Percentiles rank a stretch among this genome's conserved stretches.
These are phyloP conservation scores for Pagetopsis macropterus DNA, from an alignment of 2,797 vertebrate genomes.

Conservation along the genomic window DNA sequence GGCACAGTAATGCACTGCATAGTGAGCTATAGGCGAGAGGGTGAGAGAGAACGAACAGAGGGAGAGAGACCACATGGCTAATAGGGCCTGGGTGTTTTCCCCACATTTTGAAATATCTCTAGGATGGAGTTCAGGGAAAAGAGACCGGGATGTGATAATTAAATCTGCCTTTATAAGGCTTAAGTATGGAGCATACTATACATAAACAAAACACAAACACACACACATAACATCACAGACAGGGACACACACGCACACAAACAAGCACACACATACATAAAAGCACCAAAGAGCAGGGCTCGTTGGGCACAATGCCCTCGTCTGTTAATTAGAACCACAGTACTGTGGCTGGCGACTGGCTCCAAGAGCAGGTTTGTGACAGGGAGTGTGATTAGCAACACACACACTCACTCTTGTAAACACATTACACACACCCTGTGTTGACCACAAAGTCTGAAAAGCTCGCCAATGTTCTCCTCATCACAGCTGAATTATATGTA, in stretches of 20 bases:
- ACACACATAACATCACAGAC: constrained; percentile 11
- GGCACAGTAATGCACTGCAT: constrained; percentile 55
- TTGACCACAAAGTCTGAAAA: constrained; percentile 75
- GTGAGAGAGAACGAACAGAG: constrained; percentile 21
- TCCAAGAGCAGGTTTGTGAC: constrained; percentile 79
- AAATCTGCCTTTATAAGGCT: constrained; percentile 56
- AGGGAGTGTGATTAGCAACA: constrained; percentile 80
- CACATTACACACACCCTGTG: constrained; percentile 78
- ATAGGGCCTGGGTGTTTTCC: constrained; percentile 70
- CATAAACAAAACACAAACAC: constrained; percentile 40
- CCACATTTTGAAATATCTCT: constrained; percentile 67
- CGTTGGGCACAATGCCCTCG: constrained; percentile 61
- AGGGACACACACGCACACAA: neutral
- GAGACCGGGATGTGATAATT: constrained; percentile 68
- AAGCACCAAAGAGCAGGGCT: constrained; percentile 45
- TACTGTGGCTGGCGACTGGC: constrained; percentile 72
- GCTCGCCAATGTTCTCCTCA: constrained; percentile 73
- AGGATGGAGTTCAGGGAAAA: constrained; percentile 64
- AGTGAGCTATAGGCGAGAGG: constrained; percentile 47
- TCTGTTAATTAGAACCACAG: constrained; percentile 80
- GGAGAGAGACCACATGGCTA: constrained; percentile 60
- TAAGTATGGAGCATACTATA: constrained; percentile 54
- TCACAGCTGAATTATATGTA: constrained; percentile 73
- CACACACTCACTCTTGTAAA: constrained; percentile 79
- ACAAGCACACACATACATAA: constrained; percentile 26